phyloP scores from a whole-genome alignment of 92 coral and sea anemone genomes.

The Ricordea florida region DNA sequence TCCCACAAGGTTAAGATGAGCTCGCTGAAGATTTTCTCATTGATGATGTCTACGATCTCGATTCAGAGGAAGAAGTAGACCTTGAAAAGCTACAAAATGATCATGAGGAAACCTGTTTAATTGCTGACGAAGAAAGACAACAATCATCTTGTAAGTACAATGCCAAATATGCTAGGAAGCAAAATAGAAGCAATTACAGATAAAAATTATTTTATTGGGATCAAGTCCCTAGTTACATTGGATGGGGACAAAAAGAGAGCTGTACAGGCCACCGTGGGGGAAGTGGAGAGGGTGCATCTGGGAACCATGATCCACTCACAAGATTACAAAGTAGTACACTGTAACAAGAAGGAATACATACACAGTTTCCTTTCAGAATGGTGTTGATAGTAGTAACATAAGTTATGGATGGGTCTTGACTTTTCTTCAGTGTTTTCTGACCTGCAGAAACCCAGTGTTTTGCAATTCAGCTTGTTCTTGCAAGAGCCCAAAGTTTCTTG shows the following conservation, averaged over 20 bases:
- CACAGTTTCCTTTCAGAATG: neutral
- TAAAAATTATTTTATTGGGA: neutral
- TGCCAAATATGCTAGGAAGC: neutral
- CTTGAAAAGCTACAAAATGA: neutral
- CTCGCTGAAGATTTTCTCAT: neutral
- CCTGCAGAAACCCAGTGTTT: conserved; percentile 22
- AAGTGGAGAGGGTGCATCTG: neutral
- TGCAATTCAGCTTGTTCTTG: conserved; percentile 10
- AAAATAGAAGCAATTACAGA: neutral
- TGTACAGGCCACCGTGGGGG: neutral
- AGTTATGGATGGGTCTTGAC: conserved; percentile 1
- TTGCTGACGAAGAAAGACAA: neutral
- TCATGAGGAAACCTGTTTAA: neutral
- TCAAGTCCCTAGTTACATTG: neutral
- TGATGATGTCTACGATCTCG: neutral
- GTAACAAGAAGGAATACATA: conserved; percentile 18
- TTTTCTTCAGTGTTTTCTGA: neutral
- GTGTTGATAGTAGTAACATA: neutral
- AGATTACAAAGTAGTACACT: conserved; percentile 21
- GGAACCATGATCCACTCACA: conserved; percentile 5
- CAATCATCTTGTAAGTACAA: neutral
- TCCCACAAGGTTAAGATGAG: neutral
- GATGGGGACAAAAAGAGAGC: neutral
- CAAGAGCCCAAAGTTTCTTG: conserved; percentile 7
- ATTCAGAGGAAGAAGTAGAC: neutral